These are phyloP conservation scores for Myotis vivesi DNA, from an alignment of 2,797 vertebrate genomes.

Conservation along the genomic window DNA sequence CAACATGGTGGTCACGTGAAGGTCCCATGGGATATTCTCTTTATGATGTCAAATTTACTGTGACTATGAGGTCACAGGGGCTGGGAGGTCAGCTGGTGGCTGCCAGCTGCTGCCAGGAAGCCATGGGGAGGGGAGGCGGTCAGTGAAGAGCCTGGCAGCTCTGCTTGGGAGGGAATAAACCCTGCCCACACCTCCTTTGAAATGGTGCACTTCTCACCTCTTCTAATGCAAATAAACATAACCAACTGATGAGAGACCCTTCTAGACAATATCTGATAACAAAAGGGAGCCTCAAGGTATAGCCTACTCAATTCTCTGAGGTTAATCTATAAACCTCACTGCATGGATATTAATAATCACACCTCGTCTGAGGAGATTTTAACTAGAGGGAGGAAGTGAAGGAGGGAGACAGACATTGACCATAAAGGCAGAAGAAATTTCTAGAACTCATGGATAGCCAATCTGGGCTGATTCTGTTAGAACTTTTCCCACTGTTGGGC, in stretches of 20 bases:
- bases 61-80: constrained; percentile 47
- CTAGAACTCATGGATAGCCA: not conserved
- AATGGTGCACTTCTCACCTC: not conserved
- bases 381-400: not conserved
- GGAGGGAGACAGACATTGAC: not conserved
- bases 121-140: too few relatives aligned
- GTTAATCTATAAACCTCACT: not conserved
- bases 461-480: not conserved
- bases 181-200: not conserved
- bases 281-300: not conserved
- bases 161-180: not conserved
- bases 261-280: not conserved
- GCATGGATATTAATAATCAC: not conserved
- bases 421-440: not conserved
- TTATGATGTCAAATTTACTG: constrained; percentile 57
- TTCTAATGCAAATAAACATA: not conserved
- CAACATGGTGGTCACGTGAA: not conserved
- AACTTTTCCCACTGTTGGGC: not conserved
- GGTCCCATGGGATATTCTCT: not conserved
- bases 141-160: not conserved
- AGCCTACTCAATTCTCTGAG: not conserved
- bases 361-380: not conserved
- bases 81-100: not conserved
- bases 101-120: not conserved
- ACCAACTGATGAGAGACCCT: not conserved